phyloP scores from a whole-genome alignment of 2,113 vertebrate genomes.

The Tinamus guttatus region DNA sequence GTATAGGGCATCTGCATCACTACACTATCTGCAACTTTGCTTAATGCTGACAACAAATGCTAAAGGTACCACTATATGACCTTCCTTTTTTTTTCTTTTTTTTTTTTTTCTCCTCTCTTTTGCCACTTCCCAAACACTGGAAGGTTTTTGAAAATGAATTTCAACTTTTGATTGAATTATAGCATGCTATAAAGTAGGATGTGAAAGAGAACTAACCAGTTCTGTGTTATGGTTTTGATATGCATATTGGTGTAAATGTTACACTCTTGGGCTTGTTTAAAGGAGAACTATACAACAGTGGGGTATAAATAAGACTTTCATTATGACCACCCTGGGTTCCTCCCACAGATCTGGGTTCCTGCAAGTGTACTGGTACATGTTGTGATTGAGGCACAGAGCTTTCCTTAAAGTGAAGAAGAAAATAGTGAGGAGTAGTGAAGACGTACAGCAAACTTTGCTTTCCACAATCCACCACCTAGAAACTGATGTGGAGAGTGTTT shows the following conservation, averaged over 20 bases:
- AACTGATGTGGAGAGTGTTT: not conserved
- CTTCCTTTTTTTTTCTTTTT: not conserved
- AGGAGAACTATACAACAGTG: not conserved
- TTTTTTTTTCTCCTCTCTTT: not conserved
- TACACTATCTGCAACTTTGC: not conserved
- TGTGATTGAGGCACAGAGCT: rapidly evolving
- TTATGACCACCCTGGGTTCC: not conserved
- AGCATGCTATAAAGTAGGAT: not conserved
- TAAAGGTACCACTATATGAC: not conserved
- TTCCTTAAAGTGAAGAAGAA: not conserved
- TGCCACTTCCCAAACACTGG: not conserved
- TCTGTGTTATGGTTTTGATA: not conserved
- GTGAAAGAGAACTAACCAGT: not conserved
- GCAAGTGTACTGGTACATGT: not conserved
- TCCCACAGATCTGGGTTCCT: not conserved
- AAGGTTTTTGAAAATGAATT: not conserved
- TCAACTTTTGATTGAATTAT: not conserved
- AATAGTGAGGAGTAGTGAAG: not conserved
- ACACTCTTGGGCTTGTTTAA: not conserved
- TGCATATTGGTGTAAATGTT: not conserved
- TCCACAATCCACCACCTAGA: not conserved
- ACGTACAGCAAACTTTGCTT: not conserved
- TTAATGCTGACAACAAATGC: not conserved
- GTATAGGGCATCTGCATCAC: not conserved
- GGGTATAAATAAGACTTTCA: not conserved